Evolutionary conservation across 2,113 vertebrate species (phyloP).

Genomic region (Nanorana parkeri): DNA sequence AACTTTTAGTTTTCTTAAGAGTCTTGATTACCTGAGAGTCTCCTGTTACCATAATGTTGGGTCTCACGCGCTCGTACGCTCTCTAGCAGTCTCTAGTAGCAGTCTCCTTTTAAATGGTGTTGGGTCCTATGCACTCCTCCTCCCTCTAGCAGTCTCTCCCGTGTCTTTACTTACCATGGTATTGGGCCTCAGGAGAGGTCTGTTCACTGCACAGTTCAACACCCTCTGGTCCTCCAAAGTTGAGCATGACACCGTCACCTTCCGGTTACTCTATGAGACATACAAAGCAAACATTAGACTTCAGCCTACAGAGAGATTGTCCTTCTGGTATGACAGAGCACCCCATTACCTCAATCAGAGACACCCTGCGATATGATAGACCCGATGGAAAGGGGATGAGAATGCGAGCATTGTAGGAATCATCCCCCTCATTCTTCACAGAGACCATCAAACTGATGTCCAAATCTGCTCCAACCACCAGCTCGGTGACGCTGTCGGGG

Average conservation of each 20-base stretch:
- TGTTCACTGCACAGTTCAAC: constrained; percentile 38
- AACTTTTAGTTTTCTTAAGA: too few species aligned
- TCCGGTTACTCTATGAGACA: constrained; percentile 29
- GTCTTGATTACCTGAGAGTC: too few species aligned
- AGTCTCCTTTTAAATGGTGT: too few species aligned
- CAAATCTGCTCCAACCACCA: constrained; percentile 75
- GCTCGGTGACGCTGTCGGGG: constrained; percentile 56
- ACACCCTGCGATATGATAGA: constrained; percentile 75
- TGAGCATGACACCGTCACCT: not conserved
- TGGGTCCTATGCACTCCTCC: too few species aligned
- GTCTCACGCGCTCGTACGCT: too few species aligned
- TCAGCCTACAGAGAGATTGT: not conserved
- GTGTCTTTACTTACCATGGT: constrained; percentile 22
- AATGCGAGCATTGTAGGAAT: constrained; percentile 76
- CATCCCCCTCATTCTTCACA: constrained; percentile 76
- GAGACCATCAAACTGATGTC: constrained; percentile 73
- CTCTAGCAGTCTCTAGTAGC: not conserved
- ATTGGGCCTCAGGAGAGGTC: constrained; percentile 42
- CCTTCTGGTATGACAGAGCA: too few species aligned
- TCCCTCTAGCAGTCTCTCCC: too few species aligned
- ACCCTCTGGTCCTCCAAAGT: not conserved
- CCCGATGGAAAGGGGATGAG: constrained; percentile 73
- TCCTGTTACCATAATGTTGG: too few species aligned
- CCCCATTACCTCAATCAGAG: constrained; percentile 66
- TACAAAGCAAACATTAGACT: not conserved